Conservation (phyloP, 2,888 invertebrate genomes). For the Luperina testacea region DNA sequence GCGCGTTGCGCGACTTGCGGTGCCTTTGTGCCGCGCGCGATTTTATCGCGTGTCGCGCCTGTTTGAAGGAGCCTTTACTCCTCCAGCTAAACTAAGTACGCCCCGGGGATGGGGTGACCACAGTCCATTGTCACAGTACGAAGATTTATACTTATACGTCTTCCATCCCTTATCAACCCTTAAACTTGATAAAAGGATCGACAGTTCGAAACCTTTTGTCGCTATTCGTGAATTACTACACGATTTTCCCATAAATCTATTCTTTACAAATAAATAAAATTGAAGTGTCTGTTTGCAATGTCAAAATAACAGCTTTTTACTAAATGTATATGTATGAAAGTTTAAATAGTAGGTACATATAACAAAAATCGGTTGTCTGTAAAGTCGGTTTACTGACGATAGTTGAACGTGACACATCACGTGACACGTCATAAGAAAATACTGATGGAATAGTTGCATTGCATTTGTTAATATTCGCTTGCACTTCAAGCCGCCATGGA, state of each 20-base stretch:
- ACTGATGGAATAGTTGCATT: too few relatives aligned
- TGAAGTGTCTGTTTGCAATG: not conserved
- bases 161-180: not conserved
- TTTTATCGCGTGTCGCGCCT: too few relatives aligned
- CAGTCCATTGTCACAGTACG: not conserved
- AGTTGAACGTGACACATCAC: too few relatives aligned
- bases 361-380: too few relatives aligned
- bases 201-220: not conserved
- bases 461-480: too few relatives aligned
- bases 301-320: not conserved
- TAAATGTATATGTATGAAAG: not conserved
- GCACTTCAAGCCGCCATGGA: too few relatives aligned
- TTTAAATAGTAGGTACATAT: too few relatives aligned
- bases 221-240: not conserved
- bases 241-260: not conserved
- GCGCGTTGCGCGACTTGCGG: too few relatives aligned
- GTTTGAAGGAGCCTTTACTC: not conserved
- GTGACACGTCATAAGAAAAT: too few relatives aligned
- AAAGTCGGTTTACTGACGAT: too few relatives aligned
- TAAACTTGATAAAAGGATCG: not conserved
- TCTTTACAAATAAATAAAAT: not conserved
- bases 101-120: not conserved
- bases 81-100: not conserved
- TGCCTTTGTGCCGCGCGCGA: too few relatives aligned
- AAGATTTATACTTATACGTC: slow-evolving; percentile 14